Percentiles rank a stretch among this genome's conserved stretches.
phyloP scores from a whole-genome alignment of 1,140 invertebrate genomes.

The Trichomalopsis sarcophagae region DNA sequence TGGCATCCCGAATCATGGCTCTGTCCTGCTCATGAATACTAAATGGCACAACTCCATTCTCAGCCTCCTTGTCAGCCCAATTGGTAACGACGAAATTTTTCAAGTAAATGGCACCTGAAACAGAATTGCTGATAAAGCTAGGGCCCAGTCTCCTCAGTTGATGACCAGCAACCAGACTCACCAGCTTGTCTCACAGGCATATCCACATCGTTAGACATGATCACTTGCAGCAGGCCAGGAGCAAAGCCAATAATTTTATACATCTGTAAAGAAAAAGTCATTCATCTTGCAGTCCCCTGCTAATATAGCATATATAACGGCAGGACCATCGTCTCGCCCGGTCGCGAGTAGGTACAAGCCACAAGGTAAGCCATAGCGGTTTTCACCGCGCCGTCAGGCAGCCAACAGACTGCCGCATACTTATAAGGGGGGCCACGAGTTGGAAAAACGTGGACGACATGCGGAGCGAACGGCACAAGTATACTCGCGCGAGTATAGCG shows the following conservation, averaged over 20 bases:
- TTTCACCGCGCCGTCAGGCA: not conserved
- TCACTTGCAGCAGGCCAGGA: slow-evolving; percentile 92
- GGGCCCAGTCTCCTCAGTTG: not conserved
- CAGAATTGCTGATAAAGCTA: not conserved
- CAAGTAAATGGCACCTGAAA: slow-evolving; percentile 91
- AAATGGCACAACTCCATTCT: slow-evolving; percentile 86
- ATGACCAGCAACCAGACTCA: slow-evolving; percentile 56
- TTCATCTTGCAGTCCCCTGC: not conserved
- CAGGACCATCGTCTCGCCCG: not conserved
- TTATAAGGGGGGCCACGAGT: not conserved
- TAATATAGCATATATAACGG: not conserved
- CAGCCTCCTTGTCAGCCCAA: slow-evolving; percentile 92
- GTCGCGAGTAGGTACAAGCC: not conserved
- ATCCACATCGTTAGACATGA: slow-evolving; percentile 92
- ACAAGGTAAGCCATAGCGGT: no score
- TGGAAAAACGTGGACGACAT: slow-evolving; percentile 16
- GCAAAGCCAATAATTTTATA: slow-evolving; percentile 98
- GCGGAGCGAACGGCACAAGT: not conserved
- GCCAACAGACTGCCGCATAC: not conserved
- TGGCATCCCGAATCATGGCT: slow-evolving; percentile 91
- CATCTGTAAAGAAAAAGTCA: slow-evolving; percentile 78
- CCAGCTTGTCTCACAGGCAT: slow-evolving; percentile 96
- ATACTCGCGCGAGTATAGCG: not conserved
- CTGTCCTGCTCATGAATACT: slow-evolving; percentile 97
- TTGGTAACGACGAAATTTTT: slow-evolving; percentile 94